Conservation (phyloP, 2,113 vertebrate genomes). For the Muntiacus muntjak region DNA sequence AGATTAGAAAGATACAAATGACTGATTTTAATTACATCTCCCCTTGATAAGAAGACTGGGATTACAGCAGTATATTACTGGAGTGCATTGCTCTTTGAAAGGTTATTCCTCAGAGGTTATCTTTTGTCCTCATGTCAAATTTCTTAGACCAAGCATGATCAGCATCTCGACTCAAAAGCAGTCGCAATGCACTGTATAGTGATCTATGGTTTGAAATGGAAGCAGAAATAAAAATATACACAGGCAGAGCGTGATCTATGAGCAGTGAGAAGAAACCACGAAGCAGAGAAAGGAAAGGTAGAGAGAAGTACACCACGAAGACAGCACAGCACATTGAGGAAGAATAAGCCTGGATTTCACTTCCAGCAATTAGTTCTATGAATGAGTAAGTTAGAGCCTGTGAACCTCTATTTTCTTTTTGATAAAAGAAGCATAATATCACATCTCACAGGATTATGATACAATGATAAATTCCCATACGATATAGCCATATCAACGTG, state of each 20-base stretch:
- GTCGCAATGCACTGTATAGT: background rate
- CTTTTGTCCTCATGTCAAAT: background rate
- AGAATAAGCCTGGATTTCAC: background rate
- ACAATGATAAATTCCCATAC: background rate
- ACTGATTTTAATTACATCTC: background rate
- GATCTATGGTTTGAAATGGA: background rate
- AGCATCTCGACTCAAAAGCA: background rate
- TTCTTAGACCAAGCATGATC: background rate
- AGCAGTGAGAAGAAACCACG: background rate
- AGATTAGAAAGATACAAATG: background rate
- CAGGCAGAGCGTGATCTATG: background rate
- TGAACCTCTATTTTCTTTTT: background rate
- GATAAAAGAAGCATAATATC: background rate
- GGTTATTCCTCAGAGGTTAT: background rate
- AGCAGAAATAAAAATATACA: slow-evolving; percentile 23
- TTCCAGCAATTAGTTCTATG: background rate
- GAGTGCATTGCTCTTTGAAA: background rate
- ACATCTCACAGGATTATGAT: background rate
- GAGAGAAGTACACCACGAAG: background rate
- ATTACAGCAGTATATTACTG: background rate
- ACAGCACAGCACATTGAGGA: background rate
- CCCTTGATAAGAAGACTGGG: background rate
- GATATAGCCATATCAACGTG: background rate
- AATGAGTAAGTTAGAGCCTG: background rate
- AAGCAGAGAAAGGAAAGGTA: background rate